These are phyloP conservation scores for Syrmaticus mikado DNA, from an alignment of 2,113 vertebrate genomes.

Conservation along the genomic window DNA sequence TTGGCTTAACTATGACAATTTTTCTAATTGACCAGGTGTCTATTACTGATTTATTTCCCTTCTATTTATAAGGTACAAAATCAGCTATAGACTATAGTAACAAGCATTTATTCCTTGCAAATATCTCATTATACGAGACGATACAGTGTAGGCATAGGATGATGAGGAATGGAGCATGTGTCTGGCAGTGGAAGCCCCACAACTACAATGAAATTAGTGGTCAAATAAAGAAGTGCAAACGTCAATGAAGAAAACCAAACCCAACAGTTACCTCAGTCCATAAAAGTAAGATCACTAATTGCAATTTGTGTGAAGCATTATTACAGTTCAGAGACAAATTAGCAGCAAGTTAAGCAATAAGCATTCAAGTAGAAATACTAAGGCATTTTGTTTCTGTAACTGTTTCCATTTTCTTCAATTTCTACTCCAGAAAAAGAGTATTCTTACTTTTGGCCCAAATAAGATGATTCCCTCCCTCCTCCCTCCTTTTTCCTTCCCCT, in stretches of 20 bases:
- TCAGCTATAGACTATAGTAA: background rate
- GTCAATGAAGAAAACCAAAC: background rate
- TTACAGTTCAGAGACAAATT: background rate
- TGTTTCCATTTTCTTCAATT: background rate
- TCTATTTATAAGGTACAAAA: background rate
- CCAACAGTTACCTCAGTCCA: background rate
- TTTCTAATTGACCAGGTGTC: background rate
- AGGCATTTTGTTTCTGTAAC: background rate
- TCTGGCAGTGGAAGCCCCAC: background rate
- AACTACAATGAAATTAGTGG: background rate
- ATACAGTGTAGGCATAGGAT: rapidly evolving
- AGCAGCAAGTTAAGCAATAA: background rate
- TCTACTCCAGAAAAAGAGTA: background rate
- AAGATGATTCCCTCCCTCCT: background rate
- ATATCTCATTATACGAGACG: background rate
- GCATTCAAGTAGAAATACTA: background rate
- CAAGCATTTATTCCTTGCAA: background rate
- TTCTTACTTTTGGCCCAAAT: background rate
- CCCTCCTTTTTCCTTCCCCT: too few relatives aligned
- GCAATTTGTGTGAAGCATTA: background rate
- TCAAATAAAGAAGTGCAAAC: background rate
- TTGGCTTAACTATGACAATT: background rate
- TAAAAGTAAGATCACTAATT: background rate
- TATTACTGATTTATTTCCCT: background rate
- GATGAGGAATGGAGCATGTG: background rate